These are phyloP conservation scores for Andrena haemorrhoa DNA, from an alignment of 2,888 invertebrate species.

Conservation along the genomic window DNA sequence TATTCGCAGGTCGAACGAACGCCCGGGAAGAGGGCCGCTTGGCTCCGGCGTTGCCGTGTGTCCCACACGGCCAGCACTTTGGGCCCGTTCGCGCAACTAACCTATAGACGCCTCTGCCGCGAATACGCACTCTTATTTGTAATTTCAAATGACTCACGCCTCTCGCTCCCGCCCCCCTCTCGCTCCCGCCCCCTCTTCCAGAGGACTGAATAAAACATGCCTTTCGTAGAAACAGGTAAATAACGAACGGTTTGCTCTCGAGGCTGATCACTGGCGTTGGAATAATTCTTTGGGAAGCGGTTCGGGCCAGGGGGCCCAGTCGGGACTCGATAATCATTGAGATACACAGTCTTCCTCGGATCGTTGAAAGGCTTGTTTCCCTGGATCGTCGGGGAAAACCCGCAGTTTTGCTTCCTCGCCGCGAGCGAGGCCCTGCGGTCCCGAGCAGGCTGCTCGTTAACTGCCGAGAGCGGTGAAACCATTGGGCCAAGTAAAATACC, in stretches of 20 bases:
- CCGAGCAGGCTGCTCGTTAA: too few species aligned
- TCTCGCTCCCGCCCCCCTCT: conserved; percentile 27
- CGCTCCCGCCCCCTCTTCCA: not conserved
- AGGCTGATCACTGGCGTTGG: not conserved
- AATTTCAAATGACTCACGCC: conserved; percentile 55
- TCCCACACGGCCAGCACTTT: not conserved
- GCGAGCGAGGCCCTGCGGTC: too few species aligned
- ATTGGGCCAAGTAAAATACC: too few species aligned
- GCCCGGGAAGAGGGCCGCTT: conserved; percentile 42
- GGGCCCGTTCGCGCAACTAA: conserved; percentile 45
- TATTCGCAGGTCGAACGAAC: conserved; percentile 7
- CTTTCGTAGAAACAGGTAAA: not conserved
- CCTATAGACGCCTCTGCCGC: conserved; percentile 49
- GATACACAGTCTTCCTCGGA: too few species aligned
- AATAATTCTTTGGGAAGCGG: not conserved
- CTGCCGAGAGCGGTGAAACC: too few species aligned
- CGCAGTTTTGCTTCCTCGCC: too few species aligned
- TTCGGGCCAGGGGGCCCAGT: not conserved
- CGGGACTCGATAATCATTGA: too few species aligned
- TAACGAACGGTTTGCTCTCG: not conserved
- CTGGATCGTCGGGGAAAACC: too few species aligned
- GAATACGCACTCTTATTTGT: conserved; percentile 40
- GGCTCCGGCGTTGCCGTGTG: conserved; percentile 6
- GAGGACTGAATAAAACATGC: not conserved
- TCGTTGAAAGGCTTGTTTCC: too few species aligned